Percentiles rank a stretch among this genome's conserved stretches.
Evolutionary conservation across 2,797 vertebrate genomes (phyloP).

Genomic region (Hoplostethus mediterraneus): DNA sequence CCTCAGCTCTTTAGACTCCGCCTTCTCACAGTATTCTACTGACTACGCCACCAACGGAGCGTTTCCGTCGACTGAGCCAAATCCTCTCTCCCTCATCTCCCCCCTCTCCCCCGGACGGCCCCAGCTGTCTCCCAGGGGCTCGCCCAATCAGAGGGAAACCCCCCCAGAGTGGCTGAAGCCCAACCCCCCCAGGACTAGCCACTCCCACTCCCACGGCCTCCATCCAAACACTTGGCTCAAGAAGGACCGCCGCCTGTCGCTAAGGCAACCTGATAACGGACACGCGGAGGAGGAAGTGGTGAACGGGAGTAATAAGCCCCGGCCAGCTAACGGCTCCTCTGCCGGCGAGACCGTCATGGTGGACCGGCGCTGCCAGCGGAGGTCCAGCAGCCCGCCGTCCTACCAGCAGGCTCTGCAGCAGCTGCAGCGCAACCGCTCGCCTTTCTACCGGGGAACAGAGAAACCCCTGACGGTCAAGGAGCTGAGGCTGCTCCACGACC

Average conservation of each 20-base stretch:
- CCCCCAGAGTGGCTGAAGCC: constrained; percentile 32
- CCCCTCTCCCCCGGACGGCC: constrained; percentile 41
- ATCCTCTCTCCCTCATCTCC: constrained; percentile 55
- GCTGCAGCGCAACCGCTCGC: constrained; percentile 69
- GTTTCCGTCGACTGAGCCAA: constrained; percentile 44
- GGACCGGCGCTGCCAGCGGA: constrained; percentile 26
- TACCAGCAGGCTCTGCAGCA: constrained; percentile 79
- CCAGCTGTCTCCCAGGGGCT: constrained; percentile 58
- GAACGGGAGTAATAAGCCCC: constrained; percentile 21
- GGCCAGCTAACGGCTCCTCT: constrained; percentile 17
- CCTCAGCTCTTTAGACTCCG: constrained; percentile 93
- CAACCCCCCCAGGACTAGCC: constrained; percentile 23
- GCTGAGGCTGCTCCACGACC: constrained; percentile 70
- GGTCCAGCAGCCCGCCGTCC: constrained; percentile 70
- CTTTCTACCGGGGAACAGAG: constrained; percentile 69
- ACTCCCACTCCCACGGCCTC: constrained; percentile 78
- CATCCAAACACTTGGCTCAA: constrained; percentile 88
- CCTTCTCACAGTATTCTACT: constrained; percentile 92
- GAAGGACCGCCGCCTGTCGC: constrained; percentile 81
- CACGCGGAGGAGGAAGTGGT: constrained; percentile 69
- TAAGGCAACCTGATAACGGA: constrained; percentile 78
- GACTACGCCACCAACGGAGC: constrained; percentile 86
- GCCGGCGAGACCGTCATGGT: constrained; percentile 3
- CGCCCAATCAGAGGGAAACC: constrained; percentile 64
- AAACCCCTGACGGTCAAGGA: constrained; percentile 77